Percentiles rank a stretch among this genome's conserved stretches.
These are phyloP conservation scores for Nesoenas mayeri DNA, from an alignment of 2,113 vertebrate species.

Conservation along the genomic window DNA sequence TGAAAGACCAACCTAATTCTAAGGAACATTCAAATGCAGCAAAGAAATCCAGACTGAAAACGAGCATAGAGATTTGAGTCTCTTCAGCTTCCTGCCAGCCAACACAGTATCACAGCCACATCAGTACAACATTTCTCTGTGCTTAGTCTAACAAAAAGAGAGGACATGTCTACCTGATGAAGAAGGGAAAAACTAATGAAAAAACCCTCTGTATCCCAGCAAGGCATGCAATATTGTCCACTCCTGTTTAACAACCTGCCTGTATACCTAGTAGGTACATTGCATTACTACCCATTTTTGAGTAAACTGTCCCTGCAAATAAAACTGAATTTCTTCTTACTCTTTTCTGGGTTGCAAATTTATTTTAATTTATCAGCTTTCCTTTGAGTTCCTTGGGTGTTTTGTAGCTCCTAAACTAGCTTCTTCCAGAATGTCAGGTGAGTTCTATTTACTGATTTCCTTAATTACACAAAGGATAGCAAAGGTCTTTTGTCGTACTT, in stretches of 20 bases:
- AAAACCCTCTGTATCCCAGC: neutral
- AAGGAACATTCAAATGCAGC: neutral
- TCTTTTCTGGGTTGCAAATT: neutral
- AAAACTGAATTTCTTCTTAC: neutral
- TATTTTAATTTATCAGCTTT: neutral
- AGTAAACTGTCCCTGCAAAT: neutral
- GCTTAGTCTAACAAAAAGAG: neutral
- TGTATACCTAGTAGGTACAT: neutral
- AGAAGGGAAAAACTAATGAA: neutral
- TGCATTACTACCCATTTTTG: neutral
- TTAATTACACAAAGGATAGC: neutral
- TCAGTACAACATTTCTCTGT: neutral
- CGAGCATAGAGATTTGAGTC: neutral
- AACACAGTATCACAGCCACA: neutral
- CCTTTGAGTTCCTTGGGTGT: neutral
- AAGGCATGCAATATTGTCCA: neutral
- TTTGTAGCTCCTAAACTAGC: neutral
- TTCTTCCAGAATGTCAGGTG: neutral
- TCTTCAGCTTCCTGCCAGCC: neutral
- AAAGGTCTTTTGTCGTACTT: neutral
- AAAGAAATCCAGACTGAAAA: neutral
- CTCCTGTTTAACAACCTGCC: accelerated
- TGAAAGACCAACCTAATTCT: neutral
- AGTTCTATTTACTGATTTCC: neutral
- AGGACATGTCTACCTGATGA: neutral